These are phyloP conservation scores for Gavia stellata DNA, from an alignment of 2,113 vertebrate genomes.

Conservation along the genomic window DNA sequence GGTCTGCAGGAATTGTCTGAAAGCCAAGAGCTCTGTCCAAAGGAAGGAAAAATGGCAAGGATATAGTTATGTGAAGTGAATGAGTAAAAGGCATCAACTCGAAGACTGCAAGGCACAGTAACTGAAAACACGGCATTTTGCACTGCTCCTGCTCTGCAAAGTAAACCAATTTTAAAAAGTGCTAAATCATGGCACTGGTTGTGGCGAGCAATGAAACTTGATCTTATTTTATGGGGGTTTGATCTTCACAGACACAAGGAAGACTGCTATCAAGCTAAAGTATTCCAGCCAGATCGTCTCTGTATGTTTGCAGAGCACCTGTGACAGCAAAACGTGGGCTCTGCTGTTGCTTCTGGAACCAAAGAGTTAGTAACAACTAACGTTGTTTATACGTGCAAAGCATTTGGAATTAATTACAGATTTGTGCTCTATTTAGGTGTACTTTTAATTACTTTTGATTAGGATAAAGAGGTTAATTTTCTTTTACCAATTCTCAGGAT, in stretches of 20 bases:
- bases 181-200: neutral
- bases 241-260: neutral
- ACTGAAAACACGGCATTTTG: neutral
- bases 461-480: slow-evolving; percentile 34
- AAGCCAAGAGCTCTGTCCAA: slow-evolving; percentile 51
- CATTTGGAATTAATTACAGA: neutral
- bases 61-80: slow-evolving; percentile 22
- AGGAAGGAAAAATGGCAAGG: slow-evolving; percentile 43
- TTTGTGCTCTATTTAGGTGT: neutral
- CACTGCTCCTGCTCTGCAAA: neutral
- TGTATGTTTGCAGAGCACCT: neutral
- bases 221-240: neutral
- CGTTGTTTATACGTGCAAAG: neutral
- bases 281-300: neutral
- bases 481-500: slow-evolving; percentile 1
- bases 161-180: neutral
- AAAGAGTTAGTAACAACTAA: neutral
- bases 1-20: slow-evolving; percentile 56
- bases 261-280: neutral
- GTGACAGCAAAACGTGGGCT: neutral
- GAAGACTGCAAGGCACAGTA: neutral
- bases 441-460: slow-evolving; percentile 35
- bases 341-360: neutral
- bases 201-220: neutral
- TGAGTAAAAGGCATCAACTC: neutral